These are phyloP conservation scores for Physeter macrocephalus DNA, from an alignment of 2,113 vertebrate species.

Conservation along the genomic window DNA sequence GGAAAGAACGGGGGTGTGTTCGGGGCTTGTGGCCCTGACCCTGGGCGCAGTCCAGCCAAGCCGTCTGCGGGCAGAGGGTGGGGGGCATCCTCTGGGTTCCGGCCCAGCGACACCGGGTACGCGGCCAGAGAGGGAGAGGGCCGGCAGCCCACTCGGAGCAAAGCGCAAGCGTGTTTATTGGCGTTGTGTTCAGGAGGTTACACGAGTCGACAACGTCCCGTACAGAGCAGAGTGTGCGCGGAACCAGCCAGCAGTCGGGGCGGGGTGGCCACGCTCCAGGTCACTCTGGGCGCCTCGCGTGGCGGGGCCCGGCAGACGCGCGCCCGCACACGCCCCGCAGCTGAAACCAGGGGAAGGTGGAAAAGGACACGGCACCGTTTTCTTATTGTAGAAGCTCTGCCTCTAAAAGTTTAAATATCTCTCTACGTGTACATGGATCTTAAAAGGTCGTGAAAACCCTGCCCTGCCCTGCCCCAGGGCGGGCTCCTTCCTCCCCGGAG, in stretches of 20 bases:
- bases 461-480: slow-evolving; percentile 20
- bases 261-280: not conserved
- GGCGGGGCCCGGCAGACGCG: not conserved
- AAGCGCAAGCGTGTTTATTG: slow-evolving; percentile 75
- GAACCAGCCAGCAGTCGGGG: slow-evolving; percentile 38
- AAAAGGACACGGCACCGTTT: slow-evolving; percentile 60
- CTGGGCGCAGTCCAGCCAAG: not conserved
- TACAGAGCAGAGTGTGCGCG: slow-evolving; percentile 64
- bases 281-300: not conserved
- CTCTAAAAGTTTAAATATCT: slow-evolving; percentile 79
- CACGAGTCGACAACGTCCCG: slow-evolving; percentile 56
- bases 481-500: fast-evolving
- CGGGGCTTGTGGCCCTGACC: not conserved
- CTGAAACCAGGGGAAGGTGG: not conserved
- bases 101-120: fast-evolving
- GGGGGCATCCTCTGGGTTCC: too few relatives aligned
- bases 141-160: fast-evolving
- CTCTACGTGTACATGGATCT: slow-evolving; percentile 54
- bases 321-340: not conserved
- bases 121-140: not conserved
- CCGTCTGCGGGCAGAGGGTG: not conserved
- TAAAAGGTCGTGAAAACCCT: slow-evolving; percentile 73
- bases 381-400: slow-evolving; percentile 73
- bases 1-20: not conserved
- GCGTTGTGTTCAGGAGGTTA: slow-evolving; percentile 63